A percentile compares a stretch with the other conserved stretches of the same genome.
Evolutionary conservation across 2,113 vertebrate species (phyloP).

Genomic region (Cricetomys ansorgei): DNA sequence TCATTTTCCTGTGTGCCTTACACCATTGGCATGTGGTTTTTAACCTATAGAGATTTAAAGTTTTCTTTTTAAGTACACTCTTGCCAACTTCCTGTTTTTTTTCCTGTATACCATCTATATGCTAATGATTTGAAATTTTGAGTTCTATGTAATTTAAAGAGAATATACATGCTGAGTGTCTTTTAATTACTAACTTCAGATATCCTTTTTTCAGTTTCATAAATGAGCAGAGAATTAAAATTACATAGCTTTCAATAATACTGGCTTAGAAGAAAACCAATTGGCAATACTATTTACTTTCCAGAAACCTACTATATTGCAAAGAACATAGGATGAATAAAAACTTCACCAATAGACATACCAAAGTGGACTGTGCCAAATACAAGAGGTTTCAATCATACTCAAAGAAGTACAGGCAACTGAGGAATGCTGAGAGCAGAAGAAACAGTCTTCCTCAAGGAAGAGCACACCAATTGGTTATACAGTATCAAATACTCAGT

Average conservation of each 20-base stretch:
- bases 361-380: not conserved
- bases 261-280: slow-evolving; percentile 33
- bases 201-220: slow-evolving; percentile 33
- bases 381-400: not conserved
- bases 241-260: not conserved
- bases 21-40: slow-evolving; percentile 9
- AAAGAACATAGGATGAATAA: not conserved
- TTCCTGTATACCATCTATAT: slow-evolving; percentile 6
- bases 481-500: not conserved
- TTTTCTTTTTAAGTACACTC: not conserved
- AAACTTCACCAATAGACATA: not conserved
- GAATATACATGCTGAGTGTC: not conserved
- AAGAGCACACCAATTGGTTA: not conserved
- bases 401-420: not conserved
- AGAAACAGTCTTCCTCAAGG: not conserved
- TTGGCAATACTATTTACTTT: not conserved
- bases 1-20: slow-evolving; percentile 22
- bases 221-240: slow-evolving; percentile 53
- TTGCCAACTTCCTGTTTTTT: slow-evolving; percentile 5
- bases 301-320: slow-evolving; percentile 2
- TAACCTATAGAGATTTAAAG: slow-evolving; percentile 27
- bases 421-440: not conserved
- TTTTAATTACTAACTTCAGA: slow-evolving; percentile 57
- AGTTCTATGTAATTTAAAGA: slow-evolving; percentile 39
- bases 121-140: slow-evolving; percentile 18